A percentile compares a stretch with the other conserved stretches of the same genome.
Evolutionary conservation across 2,888 invertebrate species (phyloP).

Genomic region (Torymus texanus): DNA sequence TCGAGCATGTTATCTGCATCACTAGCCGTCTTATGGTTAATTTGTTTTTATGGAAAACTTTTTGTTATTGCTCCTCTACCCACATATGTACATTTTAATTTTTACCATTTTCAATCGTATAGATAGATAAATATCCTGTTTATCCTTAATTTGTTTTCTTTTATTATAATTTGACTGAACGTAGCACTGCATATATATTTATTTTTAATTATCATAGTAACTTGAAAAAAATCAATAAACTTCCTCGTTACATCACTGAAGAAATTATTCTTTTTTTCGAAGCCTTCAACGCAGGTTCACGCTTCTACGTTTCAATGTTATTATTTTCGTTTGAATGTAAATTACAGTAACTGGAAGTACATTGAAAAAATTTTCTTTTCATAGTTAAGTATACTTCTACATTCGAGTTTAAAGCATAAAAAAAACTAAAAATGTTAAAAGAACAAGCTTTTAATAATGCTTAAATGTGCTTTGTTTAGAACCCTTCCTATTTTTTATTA

Average conservation of each 20-base stretch:
- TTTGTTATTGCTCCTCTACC: constrained; percentile 21
- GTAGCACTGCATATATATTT: constrained; percentile 24
- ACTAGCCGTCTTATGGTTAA: constrained; percentile 9
- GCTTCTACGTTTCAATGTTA: constrained; percentile 14
- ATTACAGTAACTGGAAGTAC: no score
- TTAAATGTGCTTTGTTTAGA: no score
- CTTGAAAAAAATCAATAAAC: constrained; percentile 45
- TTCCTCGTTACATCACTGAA: constrained; percentile 27
- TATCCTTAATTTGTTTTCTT: constrained; percentile 23
- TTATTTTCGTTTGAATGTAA: background rate
- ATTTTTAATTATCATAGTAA: constrained; percentile 38
- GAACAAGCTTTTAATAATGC: no score
- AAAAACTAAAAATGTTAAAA: no score
- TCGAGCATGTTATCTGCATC: constrained; percentile 28
- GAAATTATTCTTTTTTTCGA: constrained; percentile 15
- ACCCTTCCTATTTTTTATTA: no score
- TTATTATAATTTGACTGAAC: constrained; percentile 50
- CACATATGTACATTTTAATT: constrained; percentile 29
- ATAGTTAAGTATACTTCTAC: no score
- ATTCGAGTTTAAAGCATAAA: no score
- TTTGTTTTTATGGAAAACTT: constrained; percentile 25
- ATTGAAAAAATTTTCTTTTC: no score
- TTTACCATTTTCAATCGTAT: constrained; percentile 31
- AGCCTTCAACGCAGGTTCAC: background rate
- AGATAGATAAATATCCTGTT: constrained; percentile 13